A percentile compares a stretch with the other conserved stretches of the same genome.
Conservation (phyloP, 2,797 vertebrate species). For the Dallia pectoralis region DNA sequence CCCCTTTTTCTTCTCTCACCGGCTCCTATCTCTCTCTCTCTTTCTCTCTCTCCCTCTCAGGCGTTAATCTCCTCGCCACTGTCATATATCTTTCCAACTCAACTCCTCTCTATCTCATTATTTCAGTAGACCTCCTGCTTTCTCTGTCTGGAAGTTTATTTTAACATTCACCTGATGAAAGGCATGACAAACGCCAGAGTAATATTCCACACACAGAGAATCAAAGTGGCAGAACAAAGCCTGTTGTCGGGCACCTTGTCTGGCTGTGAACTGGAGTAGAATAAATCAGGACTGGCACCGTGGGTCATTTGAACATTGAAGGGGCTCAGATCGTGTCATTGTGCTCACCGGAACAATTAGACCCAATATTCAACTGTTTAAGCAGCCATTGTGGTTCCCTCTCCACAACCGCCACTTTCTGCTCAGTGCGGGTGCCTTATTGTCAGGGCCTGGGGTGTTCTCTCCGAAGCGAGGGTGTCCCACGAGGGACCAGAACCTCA, state of each 20-base stretch:
- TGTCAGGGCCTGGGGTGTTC: neutral
- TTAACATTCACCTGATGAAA: conserved; percentile 12
- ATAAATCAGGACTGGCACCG: neutral
- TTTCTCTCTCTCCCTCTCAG: neutral
- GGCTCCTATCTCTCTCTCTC: too few relatives aligned
- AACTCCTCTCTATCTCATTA: neutral
- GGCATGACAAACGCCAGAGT: neutral
- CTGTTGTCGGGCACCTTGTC: neutral
- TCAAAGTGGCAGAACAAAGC: neutral
- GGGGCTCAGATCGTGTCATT: neutral
- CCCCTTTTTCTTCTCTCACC: neutral
- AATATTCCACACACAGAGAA: neutral
- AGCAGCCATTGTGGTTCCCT: neutral
- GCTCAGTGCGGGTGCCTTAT: neutral
- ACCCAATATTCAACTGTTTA: neutral
- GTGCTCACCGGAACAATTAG: neutral
- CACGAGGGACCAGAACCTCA: conserved; percentile 11
- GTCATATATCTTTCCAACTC: neutral
- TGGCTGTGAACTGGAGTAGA: conserved; percentile 3
- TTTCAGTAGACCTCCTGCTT: conserved; percentile 11
- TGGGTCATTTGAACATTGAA: neutral
- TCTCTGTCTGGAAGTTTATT: conserved; percentile 19
- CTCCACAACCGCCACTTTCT: neutral
- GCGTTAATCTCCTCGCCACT: neutral
- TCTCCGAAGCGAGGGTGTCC: neutral